Percentiles rank a stretch among this genome's conserved stretches.
Evolutionary conservation across 2,113 vertebrate species (phyloP).

Genomic region (Urocitellus parryii): DNA sequence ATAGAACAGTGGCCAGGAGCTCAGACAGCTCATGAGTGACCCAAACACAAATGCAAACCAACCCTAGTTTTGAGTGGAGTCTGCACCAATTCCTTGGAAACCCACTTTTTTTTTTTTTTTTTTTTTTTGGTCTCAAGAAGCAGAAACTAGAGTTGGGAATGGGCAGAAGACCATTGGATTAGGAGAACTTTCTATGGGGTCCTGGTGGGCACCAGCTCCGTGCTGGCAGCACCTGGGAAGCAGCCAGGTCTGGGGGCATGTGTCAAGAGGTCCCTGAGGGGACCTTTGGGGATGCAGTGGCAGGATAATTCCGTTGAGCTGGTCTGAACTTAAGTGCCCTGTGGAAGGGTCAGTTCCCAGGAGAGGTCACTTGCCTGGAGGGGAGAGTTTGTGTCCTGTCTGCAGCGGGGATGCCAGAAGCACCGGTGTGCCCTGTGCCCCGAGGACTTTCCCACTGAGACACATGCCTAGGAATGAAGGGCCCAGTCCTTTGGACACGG

Average conservation of each 20-base stretch:
- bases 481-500: no score
- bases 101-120: rapidly evolving
- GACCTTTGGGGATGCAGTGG: rapidly evolving
- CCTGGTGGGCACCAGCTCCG: background rate
- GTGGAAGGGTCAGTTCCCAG: no score
- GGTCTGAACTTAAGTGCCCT: background rate
- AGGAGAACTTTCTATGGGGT: rapidly evolving
- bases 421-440: no score
- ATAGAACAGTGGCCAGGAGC: background rate
- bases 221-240: background rate
- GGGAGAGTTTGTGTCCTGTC: background rate
- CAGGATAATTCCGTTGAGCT: no score
- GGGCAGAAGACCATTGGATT: background rate
- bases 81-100: no score
- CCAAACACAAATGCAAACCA: background rate
- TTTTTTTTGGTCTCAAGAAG: no score
- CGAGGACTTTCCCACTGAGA: background rate
- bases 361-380: no score
- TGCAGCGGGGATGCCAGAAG: background rate
- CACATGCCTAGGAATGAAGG: no score
- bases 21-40: background rate
- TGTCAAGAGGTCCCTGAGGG: background rate
- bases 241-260: background rate
- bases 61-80: background rate
- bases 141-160: background rate